A percentile compares a stretch with the other conserved stretches of the same genome.
These are phyloP conservation scores for Cloeon dipterum DNA, from an alignment of 2,888 invertebrate species.

Conservation along the genomic window DNA sequence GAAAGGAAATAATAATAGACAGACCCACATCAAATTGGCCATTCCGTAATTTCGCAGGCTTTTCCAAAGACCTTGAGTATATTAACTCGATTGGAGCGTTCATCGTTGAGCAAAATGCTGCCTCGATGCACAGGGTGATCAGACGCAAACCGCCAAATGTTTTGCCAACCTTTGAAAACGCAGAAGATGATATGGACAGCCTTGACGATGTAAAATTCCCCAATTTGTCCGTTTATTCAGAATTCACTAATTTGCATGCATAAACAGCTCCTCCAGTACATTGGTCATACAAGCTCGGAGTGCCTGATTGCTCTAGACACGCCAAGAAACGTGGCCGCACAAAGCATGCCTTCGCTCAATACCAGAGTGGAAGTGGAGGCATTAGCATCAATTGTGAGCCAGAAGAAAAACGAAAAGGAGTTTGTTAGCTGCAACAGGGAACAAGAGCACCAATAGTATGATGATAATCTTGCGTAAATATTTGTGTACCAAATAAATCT, in stretches of 20 bases:
- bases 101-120: too few species aligned
- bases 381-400: conserved; percentile 62
- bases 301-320: conserved; percentile 41
- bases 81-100: too few species aligned
- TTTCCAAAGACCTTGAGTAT: too few species aligned
- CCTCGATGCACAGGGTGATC: too few species aligned
- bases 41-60: too few species aligned
- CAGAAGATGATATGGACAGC: conserved; percentile 74
- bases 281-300: conserved; percentile 81
- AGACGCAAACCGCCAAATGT: conserved; percentile 50
- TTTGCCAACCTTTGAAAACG: conserved; percentile 57
- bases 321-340: conserved; percentile 54
- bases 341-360: conserved; percentile 40
- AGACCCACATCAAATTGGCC: too few species aligned
- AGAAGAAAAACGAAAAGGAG: conserved; percentile 62
- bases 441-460: conserved; percentile 14
- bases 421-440: too few species aligned
- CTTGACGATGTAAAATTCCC: conserved; percentile 58
- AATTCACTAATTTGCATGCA: too few species aligned
- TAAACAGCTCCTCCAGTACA: conserved; percentile 64
- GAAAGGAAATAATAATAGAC: too few species aligned
- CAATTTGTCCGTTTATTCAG: background rate
- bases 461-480: background rate
- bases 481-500: background rate
- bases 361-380: conserved; percentile 61